phyloP scores from a whole-genome alignment of 37 sponge, comb jelly and placozoan species.

The Petrosia ficiformis region DNA sequence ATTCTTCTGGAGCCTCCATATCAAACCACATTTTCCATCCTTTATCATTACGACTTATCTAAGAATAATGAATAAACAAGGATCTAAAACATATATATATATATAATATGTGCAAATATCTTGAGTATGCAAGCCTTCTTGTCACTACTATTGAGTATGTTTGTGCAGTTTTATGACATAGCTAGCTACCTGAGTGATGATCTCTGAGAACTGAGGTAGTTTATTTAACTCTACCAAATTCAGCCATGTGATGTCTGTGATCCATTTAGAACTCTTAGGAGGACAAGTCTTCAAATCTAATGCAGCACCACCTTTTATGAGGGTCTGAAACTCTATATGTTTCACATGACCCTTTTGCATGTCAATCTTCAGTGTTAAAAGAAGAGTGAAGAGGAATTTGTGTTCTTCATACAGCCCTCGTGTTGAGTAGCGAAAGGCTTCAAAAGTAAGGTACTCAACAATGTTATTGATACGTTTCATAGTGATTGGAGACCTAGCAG shows the following conservation, averaged over 20 bases:
- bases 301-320: slow-evolving; percentile 99
- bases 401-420: slow-evolving; percentile 97
- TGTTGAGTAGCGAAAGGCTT: slow-evolving; percentile 83
- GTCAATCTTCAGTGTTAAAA: slow-evolving; percentile 97
- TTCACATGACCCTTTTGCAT: slow-evolving; percentile 89
- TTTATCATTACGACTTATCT: slow-evolving; percentile 96
- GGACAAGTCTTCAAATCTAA: slow-evolving; percentile 95
- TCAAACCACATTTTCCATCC: slow-evolving; percentile 99
- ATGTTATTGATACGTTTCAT: slow-evolving; percentile 92
- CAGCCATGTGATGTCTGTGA: slow-evolving; percentile 99
- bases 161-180: neutral
- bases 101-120: too few relatives aligned
- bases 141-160: too few relatives aligned
- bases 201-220: slow-evolving; percentile 92
- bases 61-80: neutral
- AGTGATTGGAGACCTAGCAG: slow-evolving; percentile 98
- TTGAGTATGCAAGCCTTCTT: too few relatives aligned
- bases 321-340: slow-evolving; percentile 89
- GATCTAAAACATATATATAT: neutral
- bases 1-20: slow-evolving; percentile 94
- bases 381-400: slow-evolving; percentile 95
- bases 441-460: slow-evolving; percentile 92
- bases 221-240: slow-evolving; percentile 97
- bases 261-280: slow-evolving; percentile 93
- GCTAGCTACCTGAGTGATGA: slow-evolving; percentile 71